These are phyloP conservation scores for Python bivittatus DNA, from an alignment of 2,113 vertebrate species.

Conservation along the genomic window DNA sequence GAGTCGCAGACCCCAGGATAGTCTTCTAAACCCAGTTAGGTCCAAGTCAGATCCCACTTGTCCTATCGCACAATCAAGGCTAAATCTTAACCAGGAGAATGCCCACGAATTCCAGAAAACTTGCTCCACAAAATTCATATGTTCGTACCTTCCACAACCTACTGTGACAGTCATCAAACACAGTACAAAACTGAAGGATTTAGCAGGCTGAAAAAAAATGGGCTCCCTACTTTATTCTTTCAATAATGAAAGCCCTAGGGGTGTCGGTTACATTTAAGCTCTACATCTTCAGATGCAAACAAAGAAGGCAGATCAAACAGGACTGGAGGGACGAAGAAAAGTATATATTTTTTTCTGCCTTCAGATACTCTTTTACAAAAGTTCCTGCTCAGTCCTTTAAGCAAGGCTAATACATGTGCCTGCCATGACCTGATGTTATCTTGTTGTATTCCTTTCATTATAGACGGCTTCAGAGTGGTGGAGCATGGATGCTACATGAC, in stretches of 20 bases:
- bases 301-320: background rate
- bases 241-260: background rate
- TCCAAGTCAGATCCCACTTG: background rate
- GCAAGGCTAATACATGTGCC: background rate
- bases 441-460: no score
- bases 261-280: background rate
- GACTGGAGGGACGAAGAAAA: background rate
- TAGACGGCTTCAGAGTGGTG: background rate
- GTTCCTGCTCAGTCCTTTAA: background rate
- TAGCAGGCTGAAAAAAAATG: background rate
- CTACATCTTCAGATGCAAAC: background rate
- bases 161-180: background rate
- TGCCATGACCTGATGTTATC: conserved; percentile 4
- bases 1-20: background rate
- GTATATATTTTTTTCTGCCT: background rate
- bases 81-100: background rate
- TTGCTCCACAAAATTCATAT: fast-evolving
- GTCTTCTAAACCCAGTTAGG: background rate
- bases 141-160: background rate
- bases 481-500: background rate
- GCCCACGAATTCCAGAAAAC: background rate
- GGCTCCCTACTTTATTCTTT: background rate
- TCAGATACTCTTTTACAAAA: background rate
- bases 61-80: background rate
- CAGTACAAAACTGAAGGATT: fast-evolving